Conservation (phyloP, 1,140 invertebrate genomes). For the Drosophila virilis region DNA sequence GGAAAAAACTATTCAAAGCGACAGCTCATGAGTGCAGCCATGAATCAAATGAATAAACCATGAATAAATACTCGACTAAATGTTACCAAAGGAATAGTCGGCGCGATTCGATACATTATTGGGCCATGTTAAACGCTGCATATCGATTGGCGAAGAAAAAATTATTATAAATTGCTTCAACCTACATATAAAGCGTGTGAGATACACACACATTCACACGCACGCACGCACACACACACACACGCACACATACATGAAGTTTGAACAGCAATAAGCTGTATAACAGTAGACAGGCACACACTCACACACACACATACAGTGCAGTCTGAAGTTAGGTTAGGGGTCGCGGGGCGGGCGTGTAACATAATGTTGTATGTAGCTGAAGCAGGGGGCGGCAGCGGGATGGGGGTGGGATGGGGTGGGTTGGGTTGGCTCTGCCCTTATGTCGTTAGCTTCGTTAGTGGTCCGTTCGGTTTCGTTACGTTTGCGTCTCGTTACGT, state of each 20-base stretch:
- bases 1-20: background rate
- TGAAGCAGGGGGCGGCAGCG: background rate
- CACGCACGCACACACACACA: slow-evolving; percentile 39
- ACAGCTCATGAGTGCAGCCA: slow-evolving; percentile 8
- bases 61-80: slow-evolving; percentile 11
- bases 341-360: slow-evolving; percentile 18
- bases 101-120: too few species aligned
- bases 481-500: slow-evolving; percentile 41
- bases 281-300: slow-evolving; percentile 42
- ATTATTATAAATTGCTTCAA: slow-evolving; percentile 84
- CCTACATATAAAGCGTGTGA: slow-evolving; percentile 80
- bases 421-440: slow-evolving; percentile 4
- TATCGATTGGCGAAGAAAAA: slow-evolving; percentile 77
- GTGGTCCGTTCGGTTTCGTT: slow-evolving; percentile 39
- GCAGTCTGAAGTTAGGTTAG: slow-evolving; percentile 54
- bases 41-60: slow-evolving; percentile 24
- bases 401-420: background rate
- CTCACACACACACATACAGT: slow-evolving; percentile 18
- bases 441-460: slow-evolving; percentile 54
- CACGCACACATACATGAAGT: slow-evolving; percentile 66
- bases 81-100: background rate
- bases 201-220: slow-evolving; percentile 52
- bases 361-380: slow-evolving; percentile 61
- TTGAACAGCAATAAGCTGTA: slow-evolving; percentile 76
- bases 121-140: slow-evolving; percentile 53